Conservation (phyloP, 2,888 invertebrate genomes). For the Flexamia atlantica region DNA sequence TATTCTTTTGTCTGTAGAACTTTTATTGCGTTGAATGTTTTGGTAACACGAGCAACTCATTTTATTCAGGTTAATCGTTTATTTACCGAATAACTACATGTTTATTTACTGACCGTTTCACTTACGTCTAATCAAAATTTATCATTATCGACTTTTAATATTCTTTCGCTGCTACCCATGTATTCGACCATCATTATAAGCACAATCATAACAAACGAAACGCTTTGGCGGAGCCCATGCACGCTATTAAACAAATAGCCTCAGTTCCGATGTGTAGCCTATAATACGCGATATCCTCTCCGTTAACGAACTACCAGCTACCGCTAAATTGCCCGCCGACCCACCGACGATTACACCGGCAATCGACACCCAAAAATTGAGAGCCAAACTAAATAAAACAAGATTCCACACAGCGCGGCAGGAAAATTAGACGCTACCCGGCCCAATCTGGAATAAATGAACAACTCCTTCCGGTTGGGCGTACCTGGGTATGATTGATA, state of each 20-base stretch:
- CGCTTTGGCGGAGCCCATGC: neutral
- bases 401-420: slow-evolving; percentile 44
- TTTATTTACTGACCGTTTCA: no score
- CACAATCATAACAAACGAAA: neutral
- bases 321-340: neutral
- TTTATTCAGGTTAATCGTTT: no score
- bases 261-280: neutral
- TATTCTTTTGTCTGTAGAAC: no score
- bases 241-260: slow-evolving; percentile 18
- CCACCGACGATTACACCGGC: slow-evolving; percentile 20
- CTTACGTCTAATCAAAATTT: no score
- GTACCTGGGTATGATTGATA: slow-evolving; percentile 38
- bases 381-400: slow-evolving; percentile 53
- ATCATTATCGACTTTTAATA: no score
- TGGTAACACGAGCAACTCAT: no score
- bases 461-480: slow-evolving; percentile 59
- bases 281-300: slow-evolving; percentile 34
- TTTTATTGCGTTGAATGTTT: no score
- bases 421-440: slow-evolving; percentile 49
- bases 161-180: no score
- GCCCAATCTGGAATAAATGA: slow-evolving; percentile 58
- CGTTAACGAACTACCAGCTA: slow-evolving; percentile 27
- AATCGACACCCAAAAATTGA: slow-evolving; percentile 57
- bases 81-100: no score
- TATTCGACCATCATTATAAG: no score